These are phyloP conservation scores for Lerista edwardsae DNA, from an alignment of 2,797 vertebrate species.

Conservation along the genomic window DNA sequence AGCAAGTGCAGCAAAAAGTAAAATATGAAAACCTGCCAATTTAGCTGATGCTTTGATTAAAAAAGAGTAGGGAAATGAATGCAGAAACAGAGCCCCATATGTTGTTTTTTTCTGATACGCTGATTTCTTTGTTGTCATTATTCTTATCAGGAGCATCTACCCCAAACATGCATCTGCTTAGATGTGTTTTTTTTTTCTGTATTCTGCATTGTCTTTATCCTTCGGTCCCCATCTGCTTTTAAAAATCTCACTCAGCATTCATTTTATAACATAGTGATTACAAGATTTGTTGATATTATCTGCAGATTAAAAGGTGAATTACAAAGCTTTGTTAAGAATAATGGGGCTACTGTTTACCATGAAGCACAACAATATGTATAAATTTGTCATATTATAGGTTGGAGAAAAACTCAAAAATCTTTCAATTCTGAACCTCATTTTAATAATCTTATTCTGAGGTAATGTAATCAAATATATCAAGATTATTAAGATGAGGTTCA, in stretches of 20 bases:
- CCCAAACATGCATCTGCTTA: constrained; percentile 27
- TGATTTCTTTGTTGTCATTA: constrained; percentile 20
- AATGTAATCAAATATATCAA: not conserved
- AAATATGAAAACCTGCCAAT: constrained; percentile 3
- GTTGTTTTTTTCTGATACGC: constrained; percentile 39
- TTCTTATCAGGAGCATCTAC: not conserved
- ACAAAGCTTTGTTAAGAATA: constrained; percentile 29
- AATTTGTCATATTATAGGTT: fast-evolving
- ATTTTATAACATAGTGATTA: constrained; percentile 23
- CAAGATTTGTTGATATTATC: not conserved
- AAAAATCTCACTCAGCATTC: constrained; percentile 21
- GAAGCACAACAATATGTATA: not conserved
- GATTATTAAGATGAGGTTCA: not conserved
- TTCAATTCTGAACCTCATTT: not conserved
- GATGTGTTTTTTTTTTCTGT: not conserved
- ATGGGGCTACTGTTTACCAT: not conserved
- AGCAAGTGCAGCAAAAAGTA: not conserved
- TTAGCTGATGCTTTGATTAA: constrained; percentile 8
- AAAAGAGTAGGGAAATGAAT: not conserved
- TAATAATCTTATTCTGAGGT: not conserved
- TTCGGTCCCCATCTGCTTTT: not conserved
- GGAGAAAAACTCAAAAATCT: not conserved
- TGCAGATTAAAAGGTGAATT: constrained; percentile 20
- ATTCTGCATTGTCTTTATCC: constrained; percentile 18
- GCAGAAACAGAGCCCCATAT: not conserved